Percentiles rank a stretch among this genome's conserved stretches.
phyloP scores from a whole-genome alignment of 1,140 invertebrate genomes.

The Armadillidium nasatum region DNA sequence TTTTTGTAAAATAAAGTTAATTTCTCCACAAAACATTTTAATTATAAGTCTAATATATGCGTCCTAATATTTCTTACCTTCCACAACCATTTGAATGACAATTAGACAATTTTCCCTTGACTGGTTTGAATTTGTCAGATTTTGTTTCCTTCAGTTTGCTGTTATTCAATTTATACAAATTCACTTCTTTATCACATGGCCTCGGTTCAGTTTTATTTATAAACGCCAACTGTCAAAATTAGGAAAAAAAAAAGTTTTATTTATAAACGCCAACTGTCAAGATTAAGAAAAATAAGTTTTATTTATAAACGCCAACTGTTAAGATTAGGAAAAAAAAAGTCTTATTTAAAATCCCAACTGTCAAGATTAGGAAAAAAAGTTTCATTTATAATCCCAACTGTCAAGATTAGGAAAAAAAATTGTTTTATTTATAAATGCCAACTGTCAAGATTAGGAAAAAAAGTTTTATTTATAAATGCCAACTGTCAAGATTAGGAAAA shows the following conservation, averaged over 20 bases:
- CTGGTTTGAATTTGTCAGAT: slow-evolving; percentile 62
- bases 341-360: slow-evolving; percentile 58
- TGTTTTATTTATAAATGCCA: slow-evolving; percentile 65
- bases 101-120: slow-evolving; percentile 84
- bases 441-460: slow-evolving; percentile 31
- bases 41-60: background rate
- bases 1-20: too few species aligned
- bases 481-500: slow-evolving; percentile 34
- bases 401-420: slow-evolving; percentile 25
- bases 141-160: slow-evolving; percentile 67
- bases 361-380: slow-evolving; percentile 52
- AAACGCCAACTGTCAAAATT: slow-evolving; percentile 45
- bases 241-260: slow-evolving; percentile 60
- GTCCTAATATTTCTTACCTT: slow-evolving; percentile 56
- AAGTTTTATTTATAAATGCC: slow-evolving; percentile 65
- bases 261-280: slow-evolving; percentile 55
- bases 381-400: slow-evolving; percentile 59
- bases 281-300: slow-evolving; percentile 56
- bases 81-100: slow-evolving; percentile 84
- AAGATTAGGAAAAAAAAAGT: slow-evolving; percentile 53
- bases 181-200: slow-evolving; percentile 78
- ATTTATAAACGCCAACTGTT: slow-evolving; percentile 57
- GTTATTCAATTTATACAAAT: slow-evolving; percentile 78
- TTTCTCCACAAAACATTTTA: too few species aligned
- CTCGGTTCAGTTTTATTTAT: slow-evolving; percentile 72